These are phyloP conservation scores for Ctenosaura bakeri DNA, from an alignment of 2,797 vertebrate genomes.

Conservation along the genomic window DNA sequence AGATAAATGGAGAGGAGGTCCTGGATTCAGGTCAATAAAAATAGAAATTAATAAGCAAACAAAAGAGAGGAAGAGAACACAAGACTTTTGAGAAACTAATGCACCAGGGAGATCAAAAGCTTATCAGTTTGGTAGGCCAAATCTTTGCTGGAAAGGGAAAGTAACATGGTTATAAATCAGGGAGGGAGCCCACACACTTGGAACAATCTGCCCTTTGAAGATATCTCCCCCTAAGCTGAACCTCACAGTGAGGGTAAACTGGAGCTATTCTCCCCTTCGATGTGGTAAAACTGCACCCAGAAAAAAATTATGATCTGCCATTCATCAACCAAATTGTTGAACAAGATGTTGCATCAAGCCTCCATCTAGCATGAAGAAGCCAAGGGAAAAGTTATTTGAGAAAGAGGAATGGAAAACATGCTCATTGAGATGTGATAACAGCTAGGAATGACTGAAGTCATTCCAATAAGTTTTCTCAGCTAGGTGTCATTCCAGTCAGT, in stretches of 20 bases:
- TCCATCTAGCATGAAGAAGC: slow-evolving; percentile 41
- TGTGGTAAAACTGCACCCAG: background rate
- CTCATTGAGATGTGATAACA: slow-evolving; percentile 44
- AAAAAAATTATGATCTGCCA: background rate
- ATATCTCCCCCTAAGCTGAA: too few species aligned
- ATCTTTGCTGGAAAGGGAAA: background rate
- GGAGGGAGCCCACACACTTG: background rate
- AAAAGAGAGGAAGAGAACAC: background rate
- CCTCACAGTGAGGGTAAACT: background rate
- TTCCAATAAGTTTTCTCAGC: slow-evolving; percentile 67
- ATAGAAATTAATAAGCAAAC: background rate
- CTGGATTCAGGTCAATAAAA: too few species aligned
- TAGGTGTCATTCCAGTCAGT: slow-evolving; percentile 72
- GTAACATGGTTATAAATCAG: background rate
- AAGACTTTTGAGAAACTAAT: background rate
- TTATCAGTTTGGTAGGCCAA: background rate
- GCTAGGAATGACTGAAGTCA: slow-evolving; percentile 59
- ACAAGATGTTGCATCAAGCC: slow-evolving; percentile 62
- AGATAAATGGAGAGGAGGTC: too few species aligned
- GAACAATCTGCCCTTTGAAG: background rate
- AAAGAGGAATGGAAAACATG: slow-evolving; percentile 58
- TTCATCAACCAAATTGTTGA: slow-evolving; percentile 26
- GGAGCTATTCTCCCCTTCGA: background rate
- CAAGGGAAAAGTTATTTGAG: slow-evolving; percentile 64
- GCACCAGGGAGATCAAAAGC: background rate